These are phyloP conservation scores for Pimephales promelas DNA, from an alignment of 2,113 vertebrate species.

Conservation along the genomic window DNA sequence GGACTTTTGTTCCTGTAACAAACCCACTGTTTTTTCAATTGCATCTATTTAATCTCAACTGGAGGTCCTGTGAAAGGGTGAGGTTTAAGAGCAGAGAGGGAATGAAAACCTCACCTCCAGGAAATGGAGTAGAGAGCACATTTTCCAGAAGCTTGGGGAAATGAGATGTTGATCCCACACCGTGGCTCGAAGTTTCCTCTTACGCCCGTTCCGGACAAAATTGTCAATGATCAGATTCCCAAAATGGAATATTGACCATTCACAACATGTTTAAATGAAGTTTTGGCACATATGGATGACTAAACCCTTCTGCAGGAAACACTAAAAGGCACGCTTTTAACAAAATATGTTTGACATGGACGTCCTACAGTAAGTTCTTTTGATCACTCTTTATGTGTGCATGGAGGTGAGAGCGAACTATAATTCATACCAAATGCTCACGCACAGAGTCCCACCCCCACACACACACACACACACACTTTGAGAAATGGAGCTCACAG, in stretches of 20 bases:
- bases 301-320: constrained; percentile 27
- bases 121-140: constrained; percentile 12
- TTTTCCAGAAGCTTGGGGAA: constrained; percentile 35
- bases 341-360: constrained; percentile 55
- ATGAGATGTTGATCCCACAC: constrained; percentile 37
- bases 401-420: constrained; percentile 27
- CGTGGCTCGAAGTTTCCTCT: neutral
- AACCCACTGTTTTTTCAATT: constrained; percentile 42
- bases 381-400: constrained; percentile 38
- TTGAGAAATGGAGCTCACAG: constrained; percentile 48
- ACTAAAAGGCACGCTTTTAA: constrained; percentile 12
- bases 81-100: constrained; percentile 13
- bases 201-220: neutral
- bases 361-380: constrained; percentile 45
- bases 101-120: constrained; percentile 38
- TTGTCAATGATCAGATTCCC: constrained; percentile 3
- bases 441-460: constrained; percentile 18
- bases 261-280: constrained; percentile 30
- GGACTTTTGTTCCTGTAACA: constrained; percentile 33
- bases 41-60: constrained; percentile 34
- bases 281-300: constrained; percentile 48
- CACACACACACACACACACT: neutral
- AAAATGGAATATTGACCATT: constrained; percentile 11
- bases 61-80: constrained; percentile 39
- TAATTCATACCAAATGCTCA: constrained; percentile 33